Evolutionary conservation across 23 tunicate genomes (phyloP).

Genomic region (Phallusia fumigata): DNA sequence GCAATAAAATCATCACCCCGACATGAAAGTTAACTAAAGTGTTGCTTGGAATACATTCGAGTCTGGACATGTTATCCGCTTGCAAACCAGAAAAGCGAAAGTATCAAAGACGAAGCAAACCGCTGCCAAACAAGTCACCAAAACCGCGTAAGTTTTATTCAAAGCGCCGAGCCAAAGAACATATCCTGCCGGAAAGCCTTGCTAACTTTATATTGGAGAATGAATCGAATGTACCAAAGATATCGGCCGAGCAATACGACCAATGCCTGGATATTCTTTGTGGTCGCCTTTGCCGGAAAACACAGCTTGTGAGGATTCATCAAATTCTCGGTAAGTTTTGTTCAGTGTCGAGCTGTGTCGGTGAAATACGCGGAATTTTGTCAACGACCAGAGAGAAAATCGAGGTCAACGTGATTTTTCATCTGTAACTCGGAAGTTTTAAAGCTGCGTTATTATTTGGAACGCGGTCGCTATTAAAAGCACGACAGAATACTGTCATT

Average conservation of each 20-base stretch:
- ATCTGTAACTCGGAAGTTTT: too few relatives aligned
- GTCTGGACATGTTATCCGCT: slow-evolving; percentile 7
- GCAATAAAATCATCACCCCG: too few relatives aligned
- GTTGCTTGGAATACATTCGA: too few relatives aligned
- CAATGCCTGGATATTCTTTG: slow-evolving; percentile 30
- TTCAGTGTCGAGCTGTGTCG: too few relatives aligned
- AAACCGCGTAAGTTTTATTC: too few relatives aligned
- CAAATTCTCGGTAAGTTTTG: slow-evolving; percentile 34
- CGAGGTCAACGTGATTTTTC: too few relatives aligned
- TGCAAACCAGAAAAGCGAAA: not conserved
- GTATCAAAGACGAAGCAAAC: not conserved
- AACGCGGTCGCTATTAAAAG: too few relatives aligned
- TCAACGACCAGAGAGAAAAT: too few relatives aligned
- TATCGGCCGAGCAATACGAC: slow-evolving; percentile 33
- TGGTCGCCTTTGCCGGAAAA: slow-evolving; percentile 4
- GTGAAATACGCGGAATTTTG: too few relatives aligned
- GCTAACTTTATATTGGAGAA: slow-evolving; percentile 39
- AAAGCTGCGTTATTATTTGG: too few relatives aligned
- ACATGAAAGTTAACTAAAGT: too few relatives aligned
- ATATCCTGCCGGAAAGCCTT: slow-evolving; percentile 34
- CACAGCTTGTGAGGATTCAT: slow-evolving; percentile 25
- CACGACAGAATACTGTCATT: too few relatives aligned
- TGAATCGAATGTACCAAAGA: slow-evolving; percentile 10
- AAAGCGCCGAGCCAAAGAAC: not conserved
- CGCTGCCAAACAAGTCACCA: not conserved